Evolutionary conservation across 2,797 vertebrate species (phyloP), one percentile per base, ranked within the genome.

Genomic region (Propithecus perrieri): DNA sequence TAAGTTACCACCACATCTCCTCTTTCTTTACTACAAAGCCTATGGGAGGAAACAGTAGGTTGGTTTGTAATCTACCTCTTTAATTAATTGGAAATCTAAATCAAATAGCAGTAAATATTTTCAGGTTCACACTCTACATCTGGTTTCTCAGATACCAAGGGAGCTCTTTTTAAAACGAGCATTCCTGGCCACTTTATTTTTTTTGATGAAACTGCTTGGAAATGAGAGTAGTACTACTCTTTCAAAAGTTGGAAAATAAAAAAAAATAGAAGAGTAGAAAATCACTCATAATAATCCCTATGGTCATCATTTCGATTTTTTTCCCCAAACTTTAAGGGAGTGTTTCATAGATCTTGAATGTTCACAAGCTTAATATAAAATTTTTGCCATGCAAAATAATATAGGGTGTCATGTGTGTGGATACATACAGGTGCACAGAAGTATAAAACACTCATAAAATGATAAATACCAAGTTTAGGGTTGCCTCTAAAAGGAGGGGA

Each of bases 331-430:
- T 53, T 81, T 33, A 92, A 96, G 22, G 75, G 18, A 61, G 1
- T 74, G 22, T 87, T 78, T 94, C 41, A 74, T 24, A 90, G 5
- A 79, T 74, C 13, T 67, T 94, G n/a, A 92, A 86, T 57, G 15
- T 55, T 94, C 50, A 84, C 92, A 67, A 86, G 67, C 43, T 59
- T 75, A 46, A 59, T 14, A 43, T 80, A 90, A 91, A 89, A 95
- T 33, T 41, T 83, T 61, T 50, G 83, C 74, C 12, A 26, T 72
- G 67, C 41, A 30, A 67, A 61, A 35, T 79, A 83, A 75, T 53
- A 55, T 2, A 22, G 30, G 2, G 20, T 33, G 7, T 76, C 35
- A 38, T 33, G 18, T 92, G 33, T 55, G 15, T 78, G 53, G 53
- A 63, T 18, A 87, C 30, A 69, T 30, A 43, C 17, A 22, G 14